Evolutionary conservation across 2,888 invertebrate genomes (phyloP).

Genomic region (Eulithis prunata): DNA sequence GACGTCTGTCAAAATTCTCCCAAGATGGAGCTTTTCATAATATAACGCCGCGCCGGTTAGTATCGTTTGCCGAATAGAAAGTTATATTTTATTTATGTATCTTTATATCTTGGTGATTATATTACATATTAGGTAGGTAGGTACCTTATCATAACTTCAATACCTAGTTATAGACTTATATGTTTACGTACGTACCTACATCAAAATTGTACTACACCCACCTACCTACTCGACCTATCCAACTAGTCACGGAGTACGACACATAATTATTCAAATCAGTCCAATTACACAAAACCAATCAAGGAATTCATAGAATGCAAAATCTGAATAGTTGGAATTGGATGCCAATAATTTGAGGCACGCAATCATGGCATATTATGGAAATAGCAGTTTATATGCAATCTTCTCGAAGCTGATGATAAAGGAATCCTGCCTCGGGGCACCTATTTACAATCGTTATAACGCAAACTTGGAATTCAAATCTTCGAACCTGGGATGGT

Average conservation of each 20-base stretch:
- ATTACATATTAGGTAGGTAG: no score
- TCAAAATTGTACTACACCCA: neutral
- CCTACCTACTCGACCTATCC: neutral
- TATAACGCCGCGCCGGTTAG: no score
- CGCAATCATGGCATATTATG: conserved; percentile 61
- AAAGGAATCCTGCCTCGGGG: conserved; percentile 57
- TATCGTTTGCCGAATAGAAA: no score
- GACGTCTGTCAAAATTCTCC: no score
- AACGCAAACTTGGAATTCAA: conserved; percentile 42
- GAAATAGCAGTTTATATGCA: conserved; percentile 53
- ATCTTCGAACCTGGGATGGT: conserved; percentile 8
- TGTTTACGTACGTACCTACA: neutral
- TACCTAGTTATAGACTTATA: no score
- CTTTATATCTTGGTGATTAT: no score
- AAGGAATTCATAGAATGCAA: conserved; percentile 50
- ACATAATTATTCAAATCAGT: conserved; percentile 34
- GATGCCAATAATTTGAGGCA: conserved; percentile 60
- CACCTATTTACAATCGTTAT: conserved; percentile 48
- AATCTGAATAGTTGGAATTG: conserved; percentile 50
- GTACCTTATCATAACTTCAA: no score
- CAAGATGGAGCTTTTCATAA: no score
- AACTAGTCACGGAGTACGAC: neutral
- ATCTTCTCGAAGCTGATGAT: conserved; percentile 54
- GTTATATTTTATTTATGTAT: no score
- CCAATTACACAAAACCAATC: conserved; percentile 37